Evolutionary conservation across 2,113 vertebrate species (phyloP).

Genomic region (Microtus ochrogaster): DNA sequence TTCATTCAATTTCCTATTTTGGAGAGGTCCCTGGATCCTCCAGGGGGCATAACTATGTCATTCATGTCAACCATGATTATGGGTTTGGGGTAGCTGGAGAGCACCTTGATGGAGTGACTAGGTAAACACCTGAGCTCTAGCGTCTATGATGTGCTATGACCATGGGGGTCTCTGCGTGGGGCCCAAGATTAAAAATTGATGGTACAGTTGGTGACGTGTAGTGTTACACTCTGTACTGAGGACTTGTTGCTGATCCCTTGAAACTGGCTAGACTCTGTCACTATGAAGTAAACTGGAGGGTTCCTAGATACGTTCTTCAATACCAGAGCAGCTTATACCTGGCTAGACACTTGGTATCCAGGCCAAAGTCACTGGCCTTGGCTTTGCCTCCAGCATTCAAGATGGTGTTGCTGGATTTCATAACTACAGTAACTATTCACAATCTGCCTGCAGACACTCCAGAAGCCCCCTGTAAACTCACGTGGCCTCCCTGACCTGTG

Average conservation of each 20-base stretch:
- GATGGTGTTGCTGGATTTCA: not conserved
- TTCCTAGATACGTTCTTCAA: not conserved
- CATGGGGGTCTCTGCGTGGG: not conserved
- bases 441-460: not conserved
- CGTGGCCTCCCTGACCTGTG: too few species aligned
- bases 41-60: not conserved
- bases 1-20: not conserved
- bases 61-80: not conserved
- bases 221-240: not conserved
- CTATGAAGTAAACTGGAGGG: not conserved
- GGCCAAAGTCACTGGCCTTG: too few species aligned
- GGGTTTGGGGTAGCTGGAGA: not conserved
- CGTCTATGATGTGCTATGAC: not conserved
- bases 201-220: not conserved
- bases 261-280: not conserved
- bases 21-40: not conserved
- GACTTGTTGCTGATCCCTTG: not conserved
- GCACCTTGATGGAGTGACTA: not conserved
- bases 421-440: not conserved
- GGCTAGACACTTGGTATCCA: not conserved
- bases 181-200: not conserved
- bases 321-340: not conserved
- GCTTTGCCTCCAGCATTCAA: not conserved
- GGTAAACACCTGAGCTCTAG: not conserved
- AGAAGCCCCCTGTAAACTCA: not conserved